Conservation (phyloP, 2,888 invertebrate genomes). For the Linnaemya tessellans region DNA sequence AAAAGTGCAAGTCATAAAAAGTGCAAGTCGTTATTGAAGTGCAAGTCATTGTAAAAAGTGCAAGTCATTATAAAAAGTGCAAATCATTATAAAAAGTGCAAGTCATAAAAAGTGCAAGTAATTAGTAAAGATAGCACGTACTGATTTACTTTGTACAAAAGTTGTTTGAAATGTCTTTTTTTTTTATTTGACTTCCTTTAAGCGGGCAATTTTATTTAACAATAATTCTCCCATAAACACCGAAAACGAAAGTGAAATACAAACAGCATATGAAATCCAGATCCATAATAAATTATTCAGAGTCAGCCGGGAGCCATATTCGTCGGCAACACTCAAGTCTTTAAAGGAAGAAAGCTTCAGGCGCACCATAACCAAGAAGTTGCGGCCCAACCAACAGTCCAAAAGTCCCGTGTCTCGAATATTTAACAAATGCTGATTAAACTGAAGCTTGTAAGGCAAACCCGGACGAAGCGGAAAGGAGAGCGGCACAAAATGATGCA, state of each 20-base stretch:
- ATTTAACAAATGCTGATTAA: slow-evolving; percentile 65
- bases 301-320: slow-evolving; percentile 6
- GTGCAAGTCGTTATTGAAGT: too few relatives aligned
- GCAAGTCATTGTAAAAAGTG: too few relatives aligned
- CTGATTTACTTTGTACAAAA: too few relatives aligned
- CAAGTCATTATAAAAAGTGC: too few relatives aligned
- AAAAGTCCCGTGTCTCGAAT: slow-evolving; percentile 64
- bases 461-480: slow-evolving; percentile 62
- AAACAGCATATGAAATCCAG: slow-evolving; percentile 48
- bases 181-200: background rate
- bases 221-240: slow-evolving; percentile 45
- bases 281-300: slow-evolving; percentile 64
- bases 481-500: slow-evolving; percentile 26
- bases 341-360: slow-evolving; percentile 48
- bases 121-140: too few relatives aligned
- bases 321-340: slow-evolving; percentile 54
- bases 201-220: background rate
- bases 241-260: background rate
- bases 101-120: too few relatives aligned
- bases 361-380: slow-evolving; percentile 66
- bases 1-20: too few relatives aligned
- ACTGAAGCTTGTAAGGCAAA: slow-evolving; percentile 56
- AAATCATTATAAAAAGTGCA: too few relatives aligned
- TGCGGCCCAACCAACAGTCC: slow-evolving; percentile 58
- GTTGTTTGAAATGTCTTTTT: too few relatives aligned